Conservation (phyloP, 2,888 invertebrate genomes). For the Micoletzkya japonica region DNA sequence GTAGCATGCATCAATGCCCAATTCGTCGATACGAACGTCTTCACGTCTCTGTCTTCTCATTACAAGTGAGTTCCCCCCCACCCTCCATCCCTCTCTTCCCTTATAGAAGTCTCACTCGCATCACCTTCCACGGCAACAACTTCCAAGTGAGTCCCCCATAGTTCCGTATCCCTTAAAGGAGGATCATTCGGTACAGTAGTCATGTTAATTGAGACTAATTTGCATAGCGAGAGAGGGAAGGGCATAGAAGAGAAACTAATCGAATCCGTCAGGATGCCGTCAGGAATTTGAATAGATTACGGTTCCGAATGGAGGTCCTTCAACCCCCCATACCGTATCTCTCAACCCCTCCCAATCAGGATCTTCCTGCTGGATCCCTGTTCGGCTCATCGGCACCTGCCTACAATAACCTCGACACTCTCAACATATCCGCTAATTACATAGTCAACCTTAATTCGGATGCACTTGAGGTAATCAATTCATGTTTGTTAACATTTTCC, state of each 20-base stretch:
- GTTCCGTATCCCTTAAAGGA: not conserved
- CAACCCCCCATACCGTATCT: not conserved
- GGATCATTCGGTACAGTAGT: not conserved
- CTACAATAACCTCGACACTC: slow-evolving; percentile 47
- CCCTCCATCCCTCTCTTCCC: not conserved
- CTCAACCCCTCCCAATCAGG: slow-evolving; percentile 35
- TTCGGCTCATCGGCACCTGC: slow-evolving; percentile 45
- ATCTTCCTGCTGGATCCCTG: slow-evolving; percentile 56
- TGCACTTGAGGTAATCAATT: slow-evolving; percentile 41
- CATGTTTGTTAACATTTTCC: no score
- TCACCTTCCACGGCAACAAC: slow-evolving; percentile 64
- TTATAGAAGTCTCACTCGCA: slow-evolving; percentile 46
- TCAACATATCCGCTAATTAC: slow-evolving; percentile 63
- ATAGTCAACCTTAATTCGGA: slow-evolving; percentile 59
- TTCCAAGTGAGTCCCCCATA: slow-evolving; percentile 41
- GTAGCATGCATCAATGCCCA: slow-evolving; percentile 62
- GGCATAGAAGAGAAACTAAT: not conserved
- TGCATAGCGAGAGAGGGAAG: no score
- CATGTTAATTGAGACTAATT: no score
- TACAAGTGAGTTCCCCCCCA: slow-evolving; percentile 47
- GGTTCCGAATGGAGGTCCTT: not conserved
- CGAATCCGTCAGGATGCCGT: no score
- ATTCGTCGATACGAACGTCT: slow-evolving; percentile 61
- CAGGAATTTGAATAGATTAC: no score
- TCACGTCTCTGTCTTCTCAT: slow-evolving; percentile 52